These are phyloP conservation scores for Rotaria sp. DNA, from an alignment of 2,888 invertebrate species.

Conservation along the genomic window DNA sequence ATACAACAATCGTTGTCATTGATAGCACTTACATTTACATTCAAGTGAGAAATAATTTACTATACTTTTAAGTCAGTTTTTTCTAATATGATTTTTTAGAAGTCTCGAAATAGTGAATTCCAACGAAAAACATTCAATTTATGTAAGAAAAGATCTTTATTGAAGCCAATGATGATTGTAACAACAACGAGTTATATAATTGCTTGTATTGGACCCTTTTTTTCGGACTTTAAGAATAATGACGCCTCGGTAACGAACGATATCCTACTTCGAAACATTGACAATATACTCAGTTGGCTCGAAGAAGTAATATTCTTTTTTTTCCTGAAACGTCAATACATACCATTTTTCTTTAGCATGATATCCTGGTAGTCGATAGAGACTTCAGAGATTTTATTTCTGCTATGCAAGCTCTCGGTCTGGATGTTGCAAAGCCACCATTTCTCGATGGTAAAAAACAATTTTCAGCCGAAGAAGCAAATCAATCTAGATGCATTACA, in stretches of 20 bases:
- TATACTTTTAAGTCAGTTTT: background rate
- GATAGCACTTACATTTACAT: background rate
- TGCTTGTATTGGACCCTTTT: background rate
- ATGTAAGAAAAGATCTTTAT: background rate
- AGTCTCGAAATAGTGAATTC: background rate
- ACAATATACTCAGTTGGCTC: background rate
- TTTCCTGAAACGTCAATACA: background rate
- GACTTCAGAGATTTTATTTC: background rate
- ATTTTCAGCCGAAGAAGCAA: background rate
- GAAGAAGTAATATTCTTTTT: background rate
- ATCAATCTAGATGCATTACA: background rate
- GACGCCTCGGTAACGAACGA: background rate
- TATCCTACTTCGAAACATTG: background rate
- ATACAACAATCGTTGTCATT: background rate
- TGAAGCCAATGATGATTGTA: background rate
- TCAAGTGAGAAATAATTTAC: background rate
- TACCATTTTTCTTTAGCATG: background rate
- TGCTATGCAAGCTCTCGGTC: background rate
- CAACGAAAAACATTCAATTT: background rate
- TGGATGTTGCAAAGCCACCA: background rate
- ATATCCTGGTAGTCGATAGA: background rate
- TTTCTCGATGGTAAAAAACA: background rate
- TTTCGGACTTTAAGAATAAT: background rate
- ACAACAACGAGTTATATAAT: background rate
- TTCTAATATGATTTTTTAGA: background rate